A percentile compares a stretch with the other conserved stretches of the same genome.
These are phyloP conservation scores for Callyntrura sp. DNA, from an alignment of 2,888 invertebrate species.

Conservation along the genomic window DNA sequence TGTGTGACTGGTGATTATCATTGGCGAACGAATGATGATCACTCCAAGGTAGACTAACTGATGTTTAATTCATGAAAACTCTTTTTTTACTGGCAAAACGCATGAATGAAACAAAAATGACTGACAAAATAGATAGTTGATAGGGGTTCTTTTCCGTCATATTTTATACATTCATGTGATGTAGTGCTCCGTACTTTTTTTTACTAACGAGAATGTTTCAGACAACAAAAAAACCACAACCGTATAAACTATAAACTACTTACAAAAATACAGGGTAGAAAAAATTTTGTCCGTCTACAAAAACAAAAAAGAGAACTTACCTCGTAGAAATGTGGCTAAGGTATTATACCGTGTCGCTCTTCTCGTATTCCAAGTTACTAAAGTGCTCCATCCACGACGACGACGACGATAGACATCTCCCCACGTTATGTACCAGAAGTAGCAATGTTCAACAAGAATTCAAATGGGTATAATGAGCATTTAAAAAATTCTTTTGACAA, in stretches of 20 bases:
- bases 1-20: slow-evolving; percentile 7
- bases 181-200: not conserved
- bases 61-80: slow-evolving; percentile 78
- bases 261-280: slow-evolving; percentile 18
- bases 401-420: slow-evolving; percentile 27
- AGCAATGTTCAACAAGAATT: slow-evolving; percentile 60
- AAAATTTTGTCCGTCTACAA: not conserved
- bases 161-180: not conserved
- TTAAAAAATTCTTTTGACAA: slow-evolving; percentile 67
- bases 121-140: slow-evolving; percentile 10
- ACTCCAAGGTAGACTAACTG: slow-evolving; percentile 55
- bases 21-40: slow-evolving; percentile 31
- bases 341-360: not conserved
- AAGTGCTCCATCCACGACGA: not conserved
- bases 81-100: not conserved
- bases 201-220: not conserved
- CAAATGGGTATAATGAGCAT: slow-evolving; percentile 65
- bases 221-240: slow-evolving; percentile 61
- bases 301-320: not conserved
- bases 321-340: not conserved
- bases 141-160: slow-evolving; percentile 35
- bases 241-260: slow-evolving; percentile 27
- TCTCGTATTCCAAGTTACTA: slow-evolving; percentile 23
- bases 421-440: slow-evolving; percentile 33
- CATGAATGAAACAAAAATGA: slow-evolving; percentile 64